Base-by-base conservation (phyloP, 2,113 vertebrate species). In the Falco punctatus region DNA sequence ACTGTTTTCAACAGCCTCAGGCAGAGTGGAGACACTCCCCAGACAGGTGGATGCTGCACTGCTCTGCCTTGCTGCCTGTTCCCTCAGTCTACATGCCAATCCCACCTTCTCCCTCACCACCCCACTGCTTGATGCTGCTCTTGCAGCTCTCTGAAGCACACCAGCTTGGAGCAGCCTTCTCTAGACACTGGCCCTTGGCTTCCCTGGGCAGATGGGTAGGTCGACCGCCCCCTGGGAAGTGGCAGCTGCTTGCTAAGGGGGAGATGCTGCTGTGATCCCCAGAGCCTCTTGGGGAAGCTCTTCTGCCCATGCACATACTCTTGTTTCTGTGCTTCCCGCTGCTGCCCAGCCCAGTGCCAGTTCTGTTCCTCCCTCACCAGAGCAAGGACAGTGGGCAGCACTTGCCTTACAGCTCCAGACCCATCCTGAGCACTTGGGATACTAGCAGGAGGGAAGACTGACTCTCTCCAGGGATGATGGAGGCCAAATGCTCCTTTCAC, bases 131-230 rank as follows among this genome's bases (percentile, higher is more conserved):
- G 0, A 28, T 82, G 79, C 79, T 92, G 40, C 62, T 71, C 35
- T n/a, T 38, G 27, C 55, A 57, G 42, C 59, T 84, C 64, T 54
- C 1, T 46, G 2, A 19, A 54, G 16, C 6, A 0, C 28, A 26
- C 18, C 14, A 54, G 21, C 74, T 67, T 2, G 1, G 55, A 57
- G 49, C 33, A 61, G 42, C 35, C 42, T 86, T 69, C 40, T 75
- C 30, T 55, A 28, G 66, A 26, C 16, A 10, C 11, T 0, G 1
- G 32, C 48, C 28, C 40, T 64, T 54, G 49, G 13, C 38, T 35
- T 86, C n/a, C 18, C 13, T 0, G 0, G 15, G 14, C 7, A 5
- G 46, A 9, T 0, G 5, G 21, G 40, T 52, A 21, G 40, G 23
- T 62, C 1, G 1, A 1, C 42, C 42, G 12, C 12, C 6, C 20